phyloP scores from a whole-genome alignment of 2,113 vertebrate genomes.

The Hippoglossus stenolepis region DNA sequence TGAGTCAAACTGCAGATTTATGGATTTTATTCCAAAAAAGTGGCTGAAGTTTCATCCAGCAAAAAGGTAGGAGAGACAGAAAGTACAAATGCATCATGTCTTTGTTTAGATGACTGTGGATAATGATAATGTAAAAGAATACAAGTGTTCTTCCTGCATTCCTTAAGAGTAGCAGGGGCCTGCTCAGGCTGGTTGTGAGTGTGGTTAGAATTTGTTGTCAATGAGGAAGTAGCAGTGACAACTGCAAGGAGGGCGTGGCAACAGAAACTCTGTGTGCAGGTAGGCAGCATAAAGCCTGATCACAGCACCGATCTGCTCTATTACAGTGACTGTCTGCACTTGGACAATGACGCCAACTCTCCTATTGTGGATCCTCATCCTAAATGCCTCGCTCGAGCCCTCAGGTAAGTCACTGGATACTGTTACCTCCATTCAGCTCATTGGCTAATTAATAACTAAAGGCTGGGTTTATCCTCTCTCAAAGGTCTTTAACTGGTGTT shows the following conservation, averaged over 20 bases:
- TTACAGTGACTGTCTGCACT: constrained; percentile 45
- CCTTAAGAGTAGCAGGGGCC: constrained; percentile 22
- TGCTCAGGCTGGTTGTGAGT: constrained; percentile 49
- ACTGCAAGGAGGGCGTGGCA: constrained; percentile 50
- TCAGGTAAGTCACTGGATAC: constrained; percentile 76
- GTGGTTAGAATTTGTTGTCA: constrained; percentile 3
- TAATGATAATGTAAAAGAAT: too few species aligned
- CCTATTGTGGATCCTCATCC: constrained; percentile 71
- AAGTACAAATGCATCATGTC: neutral
- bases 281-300: constrained; percentile 51
- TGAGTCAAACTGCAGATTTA: constrained; percentile 8
- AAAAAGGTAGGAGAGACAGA: neutral
- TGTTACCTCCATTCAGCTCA: constrained; percentile 23
- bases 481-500: neutral
- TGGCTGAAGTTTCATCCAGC: neutral
- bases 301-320: constrained; percentile 5
- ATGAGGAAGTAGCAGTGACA: constrained; percentile 59
- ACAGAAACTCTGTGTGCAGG: constrained; percentile 28
- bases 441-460: constrained; percentile 65
- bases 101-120: neutral
- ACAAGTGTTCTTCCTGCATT: constrained; percentile 46
- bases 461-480: constrained; percentile 13
- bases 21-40: constrained; percentile 17
- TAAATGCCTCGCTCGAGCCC: constrained; percentile 48
- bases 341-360: constrained; percentile 62